Evolutionary conservation across 1,140 invertebrate species (phyloP).

Genomic region (Amyelois transitella): DNA sequence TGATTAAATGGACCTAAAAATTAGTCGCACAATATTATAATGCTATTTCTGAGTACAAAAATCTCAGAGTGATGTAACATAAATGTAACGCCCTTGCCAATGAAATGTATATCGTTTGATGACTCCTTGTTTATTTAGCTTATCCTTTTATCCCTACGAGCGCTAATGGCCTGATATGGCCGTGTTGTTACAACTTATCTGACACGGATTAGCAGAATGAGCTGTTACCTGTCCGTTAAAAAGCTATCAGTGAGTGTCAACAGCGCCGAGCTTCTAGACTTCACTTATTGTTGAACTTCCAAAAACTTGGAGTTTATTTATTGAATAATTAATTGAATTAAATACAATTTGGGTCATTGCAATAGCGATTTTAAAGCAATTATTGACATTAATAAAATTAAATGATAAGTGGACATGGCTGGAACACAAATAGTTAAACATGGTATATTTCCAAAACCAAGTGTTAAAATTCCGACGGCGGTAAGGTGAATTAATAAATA

Average conservation of each 20-base stretch:
- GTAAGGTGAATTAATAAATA: neutral
- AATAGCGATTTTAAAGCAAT: neutral
- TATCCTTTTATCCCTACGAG: conserved; percentile 17
- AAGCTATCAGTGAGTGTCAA: neutral
- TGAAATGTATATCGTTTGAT: conserved; percentile 16
- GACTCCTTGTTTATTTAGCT: conserved; percentile 21
- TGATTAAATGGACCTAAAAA: too few species aligned
- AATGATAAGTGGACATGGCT: neutral
- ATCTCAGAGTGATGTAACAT: neutral
- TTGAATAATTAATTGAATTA: too few species aligned
- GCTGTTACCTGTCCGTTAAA: neutral
- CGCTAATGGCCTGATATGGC: conserved; percentile 32
- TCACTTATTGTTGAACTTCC: neutral
- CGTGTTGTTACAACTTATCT: conserved; percentile 27
- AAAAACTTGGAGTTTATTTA: neutral
- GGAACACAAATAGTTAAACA: neutral
- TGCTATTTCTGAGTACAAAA: neutral
- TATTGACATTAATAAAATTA: neutral
- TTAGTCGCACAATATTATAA: neutral
- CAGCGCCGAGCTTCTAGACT: neutral
- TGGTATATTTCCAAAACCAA: neutral
- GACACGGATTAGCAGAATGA: conserved; percentile 9
- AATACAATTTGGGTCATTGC: neutral
- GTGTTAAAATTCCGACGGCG: neutral
- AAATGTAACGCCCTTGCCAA: conserved; percentile 17